Conservation (phyloP, 1,140 invertebrate genomes). For the Armadillidium nasatum region DNA sequence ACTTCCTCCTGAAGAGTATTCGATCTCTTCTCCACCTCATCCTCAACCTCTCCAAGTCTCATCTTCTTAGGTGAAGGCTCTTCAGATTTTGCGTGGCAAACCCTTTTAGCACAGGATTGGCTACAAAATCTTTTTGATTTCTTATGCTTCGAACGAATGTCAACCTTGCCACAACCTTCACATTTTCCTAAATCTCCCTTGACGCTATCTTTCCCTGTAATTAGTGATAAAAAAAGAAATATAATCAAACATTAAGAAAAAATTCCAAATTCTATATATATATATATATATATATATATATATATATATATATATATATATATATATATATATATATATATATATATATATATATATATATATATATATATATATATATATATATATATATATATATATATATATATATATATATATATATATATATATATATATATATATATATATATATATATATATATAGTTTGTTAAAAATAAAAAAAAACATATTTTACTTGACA, state of each 20-base stretch:
- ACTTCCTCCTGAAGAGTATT: constrained; percentile 26
- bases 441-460: constrained; percentile 20
- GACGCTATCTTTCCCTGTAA: constrained; percentile 29
- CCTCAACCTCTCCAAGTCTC: constrained; percentile 34
- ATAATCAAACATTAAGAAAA: too few species aligned
- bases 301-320: constrained; percentile 37
- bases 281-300: constrained; percentile 32
- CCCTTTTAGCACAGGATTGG: constrained; percentile 65
- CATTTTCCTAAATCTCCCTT: constrained; percentile 62
- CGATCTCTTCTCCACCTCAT: constrained; percentile 18
- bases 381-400: constrained; percentile 12
- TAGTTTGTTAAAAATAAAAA: too few species aligned
- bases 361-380: constrained; percentile 9
- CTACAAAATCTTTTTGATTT: constrained; percentile 73
- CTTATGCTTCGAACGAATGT: constrained; percentile 65
- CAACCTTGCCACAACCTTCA: constrained; percentile 70
- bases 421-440: constrained; percentile 21
- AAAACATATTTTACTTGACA: constrained; percentile 62
- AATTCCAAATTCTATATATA: too few species aligned
- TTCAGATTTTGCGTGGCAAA: constrained; percentile 28
- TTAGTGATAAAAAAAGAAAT: too few species aligned
- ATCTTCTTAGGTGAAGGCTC: constrained; percentile 39
- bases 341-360: neutral
- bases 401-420: constrained; percentile 23
- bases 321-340: constrained; percentile 21